These are phyloP conservation scores for Diprion similis DNA, from an alignment of 1,140 invertebrate genomes.

Conservation along the genomic window DNA sequence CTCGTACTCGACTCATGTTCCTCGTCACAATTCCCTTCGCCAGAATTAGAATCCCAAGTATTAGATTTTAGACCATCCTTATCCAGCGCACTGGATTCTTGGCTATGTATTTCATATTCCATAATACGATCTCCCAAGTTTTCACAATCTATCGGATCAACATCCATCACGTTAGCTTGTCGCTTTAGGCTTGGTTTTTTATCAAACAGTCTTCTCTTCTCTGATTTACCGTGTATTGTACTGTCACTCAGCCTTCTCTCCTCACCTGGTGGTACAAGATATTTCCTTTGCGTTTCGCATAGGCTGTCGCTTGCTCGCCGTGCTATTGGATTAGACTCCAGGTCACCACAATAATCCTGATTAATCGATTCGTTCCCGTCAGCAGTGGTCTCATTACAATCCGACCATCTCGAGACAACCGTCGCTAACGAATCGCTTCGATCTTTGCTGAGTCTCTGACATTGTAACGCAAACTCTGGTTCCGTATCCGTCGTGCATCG, in stretches of 20 bases:
- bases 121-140: background rate
- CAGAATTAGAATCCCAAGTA: background rate
- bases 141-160: slow-evolving; percentile 25
- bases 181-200: slow-evolving; percentile 43
- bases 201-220: background rate
- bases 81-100: background rate
- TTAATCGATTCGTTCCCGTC: background rate
- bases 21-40: background rate
- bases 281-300: slow-evolving; percentile 16
- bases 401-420: background rate
- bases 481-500: background rate
- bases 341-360: background rate
- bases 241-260: slow-evolving; percentile 45
- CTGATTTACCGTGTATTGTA: slow-evolving; percentile 21
- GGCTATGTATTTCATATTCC: background rate
- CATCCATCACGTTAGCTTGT: slow-evolving; percentile 44
- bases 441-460: background rate
- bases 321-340: background rate
- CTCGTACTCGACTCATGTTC: background rate
- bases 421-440: background rate
- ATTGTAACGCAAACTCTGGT: background rate
- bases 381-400: background rate
- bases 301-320: slow-evolving; percentile 44
- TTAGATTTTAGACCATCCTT: slow-evolving; percentile 1
- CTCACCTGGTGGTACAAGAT: slow-evolving; percentile 20